Base-by-base conservation (phyloP, 2,797 vertebrate species). In the Neosalanx taihuensis region DNA sequence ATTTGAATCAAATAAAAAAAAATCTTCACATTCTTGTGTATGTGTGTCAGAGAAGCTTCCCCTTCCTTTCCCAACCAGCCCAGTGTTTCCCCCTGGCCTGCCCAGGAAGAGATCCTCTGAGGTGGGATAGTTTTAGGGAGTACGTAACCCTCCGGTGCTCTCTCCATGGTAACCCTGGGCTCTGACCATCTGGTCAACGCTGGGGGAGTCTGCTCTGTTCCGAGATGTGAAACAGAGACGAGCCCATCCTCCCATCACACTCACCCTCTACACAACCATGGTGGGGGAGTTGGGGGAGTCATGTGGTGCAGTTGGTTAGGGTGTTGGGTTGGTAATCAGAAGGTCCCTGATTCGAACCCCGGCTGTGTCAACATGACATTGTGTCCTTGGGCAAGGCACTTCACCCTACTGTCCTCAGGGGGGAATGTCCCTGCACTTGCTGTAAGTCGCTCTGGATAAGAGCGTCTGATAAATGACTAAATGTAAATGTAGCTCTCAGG, bases 11-110 rank as follows among this genome's bases (percentile, higher is more conserved):
- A 69, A 13, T n/a, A 26, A 26, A 26, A 26, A 26, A 26, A 26
- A 26, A 26, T 26, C 23, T 26, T 59, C 51, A 26, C 69, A 74
- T 73, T 71, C 56, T 62, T 79, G 60, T 61, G 59, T 26, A 26
- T 35, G 20, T 6, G 51, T 75, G 70, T 63, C 67, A 69, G 37
- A 23, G 31, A 69, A 33, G 41, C 62, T 70, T 12, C 64, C 30
- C 5, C 70, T 46, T 46, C 62, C 20, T 23, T n/a, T 23, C 35
- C 64, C 3, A 49, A 66, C 64, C 23, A 29, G 20, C 46, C 64
- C 64, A 51, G 41, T 5, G 6, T 66, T 18, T 65, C 64, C 46
- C 12, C 12, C 15, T 51, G 64, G 49, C 41, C 64, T 51, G 23
- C 64, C 20, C 64, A 66, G 41, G 64, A 5, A 18, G 23, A 23